These are phyloP conservation scores for Drosophila histrio DNA, from an alignment of 2,888 invertebrate species.

Conservation along the genomic window DNA sequence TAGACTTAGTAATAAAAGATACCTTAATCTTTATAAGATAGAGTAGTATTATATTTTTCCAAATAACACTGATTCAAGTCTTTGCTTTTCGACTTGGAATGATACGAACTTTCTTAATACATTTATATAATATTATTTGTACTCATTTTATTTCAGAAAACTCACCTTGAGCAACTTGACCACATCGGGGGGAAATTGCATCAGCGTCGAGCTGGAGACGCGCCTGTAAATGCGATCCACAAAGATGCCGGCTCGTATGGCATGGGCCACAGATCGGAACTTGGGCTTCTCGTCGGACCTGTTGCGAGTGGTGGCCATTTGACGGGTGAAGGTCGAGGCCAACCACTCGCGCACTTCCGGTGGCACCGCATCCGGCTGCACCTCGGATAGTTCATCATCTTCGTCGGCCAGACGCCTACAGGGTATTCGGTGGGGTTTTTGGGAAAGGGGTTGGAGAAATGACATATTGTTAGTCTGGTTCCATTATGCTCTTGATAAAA, in stretches of 20 bases:
- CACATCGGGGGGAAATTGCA: constrained; percentile 95
- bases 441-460: constrained; percentile 16
- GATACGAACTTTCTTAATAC: too few relatives aligned
- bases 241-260: constrained; percentile 97
- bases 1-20: too few relatives aligned
- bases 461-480: constrained; percentile 47
- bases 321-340: constrained; percentile 97
- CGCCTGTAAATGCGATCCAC: constrained; percentile 96
- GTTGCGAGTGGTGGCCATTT: constrained; percentile 91
- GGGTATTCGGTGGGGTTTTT: constrained; percentile 2
- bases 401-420: constrained; percentile 92
- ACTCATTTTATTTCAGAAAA: too few relatives aligned
- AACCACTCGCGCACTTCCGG: constrained; percentile 98
- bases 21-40: too few relatives aligned
- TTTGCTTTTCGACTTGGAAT: too few relatives aligned
- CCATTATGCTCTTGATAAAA: background rate
- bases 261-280: constrained; percentile 97
- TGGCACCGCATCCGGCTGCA: constrained; percentile 97
- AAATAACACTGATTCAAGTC: too few relatives aligned
- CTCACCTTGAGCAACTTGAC: constrained; percentile 93
- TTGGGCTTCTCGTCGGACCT: constrained; percentile 93
- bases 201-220: constrained; percentile 90
- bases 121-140: too few relatives aligned
- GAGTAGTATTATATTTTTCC: too few relatives aligned
- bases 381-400: constrained; percentile 97